Percentiles rank a stretch among this genome's conserved stretches.
Evolutionary conservation across 1,140 invertebrate genomes (phyloP).

Genomic region (Ylistrum balloti): DNA sequence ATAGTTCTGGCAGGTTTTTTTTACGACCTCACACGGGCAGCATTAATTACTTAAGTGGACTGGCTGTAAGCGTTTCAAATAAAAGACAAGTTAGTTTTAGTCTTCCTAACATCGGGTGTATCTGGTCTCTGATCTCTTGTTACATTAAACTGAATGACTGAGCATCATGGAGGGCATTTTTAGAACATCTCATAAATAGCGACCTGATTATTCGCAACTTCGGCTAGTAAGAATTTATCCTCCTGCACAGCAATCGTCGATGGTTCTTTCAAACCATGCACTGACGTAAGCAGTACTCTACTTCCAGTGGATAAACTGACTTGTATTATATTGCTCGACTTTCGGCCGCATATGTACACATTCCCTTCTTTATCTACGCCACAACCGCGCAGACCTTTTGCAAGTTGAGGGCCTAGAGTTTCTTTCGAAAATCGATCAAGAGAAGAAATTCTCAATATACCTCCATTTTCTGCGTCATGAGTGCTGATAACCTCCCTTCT

Average conservation of each 20-base stretch:
- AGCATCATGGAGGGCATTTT: neutral
- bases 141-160: no score
- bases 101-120: no score
- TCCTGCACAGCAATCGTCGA: neutral
- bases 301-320: neutral
- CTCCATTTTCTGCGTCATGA: neutral
- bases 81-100: no score
- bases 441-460: neutral
- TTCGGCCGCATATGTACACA: neutral
- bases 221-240: neutral
- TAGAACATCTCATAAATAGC: neutral
- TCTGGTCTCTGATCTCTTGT: no score
- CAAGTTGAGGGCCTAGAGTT: neutral
- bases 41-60: no score
- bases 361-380: constrained; percentile 9
- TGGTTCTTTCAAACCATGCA: neutral
- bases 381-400: neutral
- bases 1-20: no score
- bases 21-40: no score
- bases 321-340: neutral
- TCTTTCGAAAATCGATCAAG: neutral
- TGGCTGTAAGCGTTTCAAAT: no score
- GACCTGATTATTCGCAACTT: neutral
- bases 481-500: neutral
- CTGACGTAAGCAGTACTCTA: neutral